phyloP scores from a whole-genome alignment of 2,888 invertebrate species.

The Cistogaster globosa region DNA sequence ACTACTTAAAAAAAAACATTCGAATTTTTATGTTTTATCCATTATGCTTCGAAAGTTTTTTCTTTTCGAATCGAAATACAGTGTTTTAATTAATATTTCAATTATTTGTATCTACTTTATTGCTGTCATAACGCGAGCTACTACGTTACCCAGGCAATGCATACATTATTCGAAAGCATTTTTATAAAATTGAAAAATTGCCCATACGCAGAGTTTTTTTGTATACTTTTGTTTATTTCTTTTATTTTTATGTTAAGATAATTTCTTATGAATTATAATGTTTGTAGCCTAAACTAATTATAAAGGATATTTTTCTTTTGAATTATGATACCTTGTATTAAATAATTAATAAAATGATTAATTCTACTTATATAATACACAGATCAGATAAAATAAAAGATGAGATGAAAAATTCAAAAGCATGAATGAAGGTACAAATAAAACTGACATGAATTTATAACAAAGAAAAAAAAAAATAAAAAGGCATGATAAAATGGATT shows the following conservation, averaged over 20 bases:
- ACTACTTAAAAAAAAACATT: too few relatives aligned
- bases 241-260: slow-evolving; percentile 47
- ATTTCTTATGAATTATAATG: slow-evolving; percentile 55
- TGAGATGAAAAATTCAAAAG: slow-evolving; percentile 9
- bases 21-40: too few relatives aligned
- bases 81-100: too few relatives aligned
- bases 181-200: too few relatives aligned
- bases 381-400: slow-evolving; percentile 12
- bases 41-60: too few relatives aligned
- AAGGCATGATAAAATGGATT: slow-evolving; percentile 13
- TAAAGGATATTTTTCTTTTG: slow-evolving; percentile 56
- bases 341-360: slow-evolving; percentile 60
- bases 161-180: too few relatives aligned
- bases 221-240: slow-evolving; percentile 32
- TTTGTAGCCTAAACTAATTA: slow-evolving; percentile 59
- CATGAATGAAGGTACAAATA: too few relatives aligned
- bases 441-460: not conserved
- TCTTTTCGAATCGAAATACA: too few relatives aligned
- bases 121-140: too few relatives aligned
- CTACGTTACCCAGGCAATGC: too few relatives aligned
- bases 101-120: too few relatives aligned
- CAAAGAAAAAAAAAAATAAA: slow-evolving; percentile 45
- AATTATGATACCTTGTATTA: slow-evolving; percentile 38
- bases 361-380: slow-evolving; percentile 56
- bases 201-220: slow-evolving; percentile 1